Evolutionary conservation across 2,113 vertebrate species (phyloP), one percentile per base, ranked within the genome.

Genomic region (Percopsis transmontana): DNA sequence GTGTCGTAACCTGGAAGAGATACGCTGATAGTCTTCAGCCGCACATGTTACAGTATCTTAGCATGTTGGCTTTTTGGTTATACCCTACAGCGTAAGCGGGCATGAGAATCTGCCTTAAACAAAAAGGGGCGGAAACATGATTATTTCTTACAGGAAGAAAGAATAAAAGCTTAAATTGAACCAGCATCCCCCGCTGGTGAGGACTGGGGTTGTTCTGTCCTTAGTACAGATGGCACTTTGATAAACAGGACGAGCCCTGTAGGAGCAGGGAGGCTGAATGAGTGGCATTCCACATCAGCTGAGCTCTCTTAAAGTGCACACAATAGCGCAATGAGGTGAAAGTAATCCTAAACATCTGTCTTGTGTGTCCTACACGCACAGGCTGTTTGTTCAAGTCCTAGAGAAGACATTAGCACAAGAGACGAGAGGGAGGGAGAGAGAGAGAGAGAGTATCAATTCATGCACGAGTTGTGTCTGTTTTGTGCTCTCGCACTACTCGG

Each of bases 291-390:
- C 85, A 87, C 85, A 86, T 89, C 89, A 89, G 88, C 87, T 87
- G 88, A 87, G 88, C 88, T 80, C 85, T 72, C 80, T 87, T 68
- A 86, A 88, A 88, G 87, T 83, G 84, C 85, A 77, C 84, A 89
- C 85, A 89, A 87, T 85, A 70, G 87, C 89, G 88, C 89, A 86
- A 82, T 77, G 89, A 87, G 87, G 87, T 90, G 88, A 89, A 86
- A 86, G 88, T 91, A 91, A 91, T 91, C 85, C 87, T 85, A 84
- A 90, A 90, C 89, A 91, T 90, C 89, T 91, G 89, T 89, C 85
- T 87, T 71, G 60, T 85, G 74, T 82, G 89, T 87, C 83, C 84
- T 85, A 87, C 88, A 87, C 77, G 83, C 83, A 82, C 84, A 72
- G 74, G 70, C 88, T 87, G 88, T 89, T 89, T 88, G 88, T 85